Conservation (phyloP, 1,140 invertebrate species). For the Apis dorsata region DNA sequence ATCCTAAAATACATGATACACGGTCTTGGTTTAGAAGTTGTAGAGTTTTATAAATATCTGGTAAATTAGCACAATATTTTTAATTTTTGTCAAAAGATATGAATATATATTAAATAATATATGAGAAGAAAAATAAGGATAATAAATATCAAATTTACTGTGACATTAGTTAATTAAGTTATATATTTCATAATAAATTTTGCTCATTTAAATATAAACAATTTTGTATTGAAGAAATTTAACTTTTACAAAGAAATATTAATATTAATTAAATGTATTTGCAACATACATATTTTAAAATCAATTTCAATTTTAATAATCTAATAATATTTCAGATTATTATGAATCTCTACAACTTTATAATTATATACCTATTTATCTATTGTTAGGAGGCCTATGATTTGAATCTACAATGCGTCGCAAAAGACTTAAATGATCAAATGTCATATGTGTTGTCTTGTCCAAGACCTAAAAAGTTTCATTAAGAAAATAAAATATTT, state of each 20-base stretch:
- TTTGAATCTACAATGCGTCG: constrained; percentile 59
- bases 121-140: neutral
- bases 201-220: neutral
- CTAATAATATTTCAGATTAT: constrained; percentile 23
- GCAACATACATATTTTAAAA: neutral
- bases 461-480: constrained; percentile 42
- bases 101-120: constrained; percentile 11
- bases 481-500: constrained; percentile 56
- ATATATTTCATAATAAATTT: neutral
- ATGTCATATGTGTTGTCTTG: constrained; percentile 40
- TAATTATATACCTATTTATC: constrained; percentile 62
- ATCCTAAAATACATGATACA: constrained; percentile 66
- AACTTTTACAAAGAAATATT: neutral
- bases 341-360: constrained; percentile 55
- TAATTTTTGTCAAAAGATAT: constrained; percentile 7
- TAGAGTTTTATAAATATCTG: constrained; percentile 56
- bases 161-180: neutral
- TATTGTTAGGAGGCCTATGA: constrained; percentile 67
- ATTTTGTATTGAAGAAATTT: neutral
- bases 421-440: constrained; percentile 44
- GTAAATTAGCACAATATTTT: constrained; percentile 1
- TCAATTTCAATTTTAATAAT: neutral
- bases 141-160: neutral
- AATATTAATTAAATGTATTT: neutral
- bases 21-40: constrained; percentile 60